Conservation (phyloP, 2,113 vertebrate species). For the Urocolius indicus region DNA sequence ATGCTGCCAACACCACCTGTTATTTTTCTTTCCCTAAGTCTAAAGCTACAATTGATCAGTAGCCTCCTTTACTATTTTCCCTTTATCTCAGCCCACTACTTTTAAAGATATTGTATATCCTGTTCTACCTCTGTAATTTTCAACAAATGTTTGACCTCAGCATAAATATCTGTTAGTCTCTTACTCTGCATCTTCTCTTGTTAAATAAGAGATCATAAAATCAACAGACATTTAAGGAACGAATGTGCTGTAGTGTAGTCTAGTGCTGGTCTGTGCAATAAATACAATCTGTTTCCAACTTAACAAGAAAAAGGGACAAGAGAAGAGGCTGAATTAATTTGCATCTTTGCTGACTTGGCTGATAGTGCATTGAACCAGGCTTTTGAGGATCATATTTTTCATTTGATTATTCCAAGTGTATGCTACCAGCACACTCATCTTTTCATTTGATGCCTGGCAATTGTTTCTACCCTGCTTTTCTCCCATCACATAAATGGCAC, state of each 20-base stretch:
- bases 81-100: not conserved
- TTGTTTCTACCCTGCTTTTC: not conserved
- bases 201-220: slow-evolving; percentile 53
- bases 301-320: not conserved
- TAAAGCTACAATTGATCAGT: not conserved
- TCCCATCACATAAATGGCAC: not conserved
- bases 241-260: not conserved
- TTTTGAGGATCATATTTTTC: slow-evolving; percentile 10
- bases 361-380: not conserved
- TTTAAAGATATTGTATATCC: not conserved
- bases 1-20: not conserved
- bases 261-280: slow-evolving; percentile 6
- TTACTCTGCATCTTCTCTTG: slow-evolving; percentile 27
- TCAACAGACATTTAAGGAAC: slow-evolving; percentile 31
- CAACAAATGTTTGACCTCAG: not conserved
- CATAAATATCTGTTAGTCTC: not conserved
- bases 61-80: not conserved
- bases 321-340: slow-evolving; percentile 8
- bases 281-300: slow-evolving; percentile 19
- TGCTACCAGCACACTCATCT: not conserved
- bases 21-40: not conserved
- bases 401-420: not conserved
- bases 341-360: slow-evolving; percentile 19
- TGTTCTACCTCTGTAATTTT: slow-evolving; percentile 21
- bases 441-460: not conserved